Evolutionary conservation across 2,797 vertebrate genomes (phyloP).

Genomic region (Rhinella marina): DNA sequence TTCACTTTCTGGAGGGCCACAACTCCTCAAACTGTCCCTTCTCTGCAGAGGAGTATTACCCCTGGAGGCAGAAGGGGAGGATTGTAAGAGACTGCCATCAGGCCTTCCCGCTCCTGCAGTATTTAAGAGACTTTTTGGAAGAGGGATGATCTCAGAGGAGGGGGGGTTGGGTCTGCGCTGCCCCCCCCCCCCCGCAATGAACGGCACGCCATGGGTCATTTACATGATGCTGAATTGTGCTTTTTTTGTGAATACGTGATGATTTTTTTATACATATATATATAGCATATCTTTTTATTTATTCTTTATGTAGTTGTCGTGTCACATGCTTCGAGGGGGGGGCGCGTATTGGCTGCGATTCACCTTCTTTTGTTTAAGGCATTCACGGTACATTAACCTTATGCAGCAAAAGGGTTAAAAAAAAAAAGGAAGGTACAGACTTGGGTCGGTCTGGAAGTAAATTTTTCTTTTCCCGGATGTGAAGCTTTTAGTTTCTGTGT

Average conservation of each 20-base stretch:
- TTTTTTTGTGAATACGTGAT: conserved; percentile 68
- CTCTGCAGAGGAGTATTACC: background rate
- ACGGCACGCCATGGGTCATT: conserved; percentile 54
- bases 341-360: conserved; percentile 12
- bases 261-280: conserved; percentile 67
- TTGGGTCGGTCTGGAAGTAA: too few species aligned
- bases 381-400: conserved; percentile 7
- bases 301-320: conserved; percentile 57
- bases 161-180: conserved; percentile 16
- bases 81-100: conserved; percentile 14
- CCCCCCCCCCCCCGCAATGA: conserved; percentile 57
- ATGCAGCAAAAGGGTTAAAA: conserved; percentile 9
- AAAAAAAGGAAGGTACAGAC: background rate
- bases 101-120: conserved; percentile 23
- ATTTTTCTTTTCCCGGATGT: too few species aligned
- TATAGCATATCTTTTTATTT: conserved; percentile 61
- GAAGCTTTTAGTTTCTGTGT: too few species aligned
- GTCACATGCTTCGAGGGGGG: conserved; percentile 38
- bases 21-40: conserved; percentile 2
- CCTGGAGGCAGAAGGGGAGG: background rate
- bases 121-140: conserved; percentile 16
- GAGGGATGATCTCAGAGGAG: background rate
- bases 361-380: background rate
- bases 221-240: conserved; percentile 71
- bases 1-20: background rate